Evolutionary conservation across 2,797 vertebrate species (phyloP).

Genomic region (Chanos chanos): DNA sequence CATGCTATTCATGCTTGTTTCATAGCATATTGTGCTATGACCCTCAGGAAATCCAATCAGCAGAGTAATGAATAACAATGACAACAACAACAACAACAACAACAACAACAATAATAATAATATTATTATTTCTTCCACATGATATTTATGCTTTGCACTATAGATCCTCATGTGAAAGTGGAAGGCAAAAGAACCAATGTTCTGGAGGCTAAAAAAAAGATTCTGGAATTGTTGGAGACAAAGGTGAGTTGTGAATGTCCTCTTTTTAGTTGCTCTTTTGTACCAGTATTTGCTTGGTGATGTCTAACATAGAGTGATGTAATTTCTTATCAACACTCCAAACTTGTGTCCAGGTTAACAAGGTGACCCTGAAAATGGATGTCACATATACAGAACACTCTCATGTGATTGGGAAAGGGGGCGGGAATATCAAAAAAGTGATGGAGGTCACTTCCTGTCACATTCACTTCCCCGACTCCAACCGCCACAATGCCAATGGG

Average conservation of each 20-base stretch:
- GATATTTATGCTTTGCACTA: neutral
- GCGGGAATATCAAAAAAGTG: slow-evolving; percentile 80
- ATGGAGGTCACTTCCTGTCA: slow-evolving; percentile 81
- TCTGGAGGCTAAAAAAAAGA: slow-evolving; percentile 72
- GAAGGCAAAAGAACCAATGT: slow-evolving; percentile 70
- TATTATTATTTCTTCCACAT: too few relatives aligned
- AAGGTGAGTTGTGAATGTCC: slow-evolving; percentile 56
- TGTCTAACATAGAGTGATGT: neutral
- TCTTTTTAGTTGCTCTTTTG: neutral
- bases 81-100: too few relatives aligned
- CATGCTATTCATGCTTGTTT: too few relatives aligned
- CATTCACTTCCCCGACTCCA: slow-evolving; percentile 81
- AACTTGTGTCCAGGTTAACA: slow-evolving; percentile 68
- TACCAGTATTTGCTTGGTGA: neutral
- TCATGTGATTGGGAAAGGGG: slow-evolving; percentile 80
- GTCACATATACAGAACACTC: slow-evolving; percentile 79
- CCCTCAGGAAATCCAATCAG: too few relatives aligned
- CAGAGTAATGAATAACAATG: too few relatives aligned
- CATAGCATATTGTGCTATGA: too few relatives aligned
- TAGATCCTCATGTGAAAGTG: slow-evolving; percentile 81
- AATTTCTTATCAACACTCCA: neutral
- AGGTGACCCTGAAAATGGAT: slow-evolving; percentile 80
- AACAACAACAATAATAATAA: too few relatives aligned
- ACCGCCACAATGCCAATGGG: slow-evolving; percentile 67
- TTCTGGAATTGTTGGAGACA: slow-evolving; percentile 75